Evolutionary conservation across 2,113 vertebrate genomes (phyloP), one percentile per base, ranked within the genome.

Genomic region (Electrona antarctica): DNA sequence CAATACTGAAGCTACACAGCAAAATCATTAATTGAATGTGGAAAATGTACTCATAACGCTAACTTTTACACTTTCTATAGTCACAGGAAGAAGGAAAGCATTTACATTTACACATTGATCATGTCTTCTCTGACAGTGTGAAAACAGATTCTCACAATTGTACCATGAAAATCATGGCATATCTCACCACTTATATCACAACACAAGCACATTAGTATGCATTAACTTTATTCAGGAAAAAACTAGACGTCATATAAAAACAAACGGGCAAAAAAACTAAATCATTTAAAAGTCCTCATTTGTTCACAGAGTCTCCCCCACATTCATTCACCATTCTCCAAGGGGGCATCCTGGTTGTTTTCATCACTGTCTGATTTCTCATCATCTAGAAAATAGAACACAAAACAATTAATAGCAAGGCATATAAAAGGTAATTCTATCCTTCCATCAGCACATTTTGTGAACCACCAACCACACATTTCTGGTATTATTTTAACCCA

Each of bases 281-380:
- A 0, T 12, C 12, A 67, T 66, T 52, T n/a, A 78, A 74, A 80
- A 83, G 10, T 15, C 3, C 60, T 41, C 0, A 49, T 51, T 45
- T 2, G n/a, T n/a, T 50, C 28, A 28, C 8, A 41, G 11, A 13
- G 29, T 45, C 8, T 0, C 7, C 4, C 1, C 3, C 1, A 6
- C 2, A 78, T 86, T 89, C 93, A 96, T 75, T 94, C 86, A 12
- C 94, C 91, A 10, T 91, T 87, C 77, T 95, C 95, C 85, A 94
- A 91, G 10, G 91, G 90, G 74, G 92, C 92, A 83, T 93, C 96
- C 78, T 96, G 96, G 83, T 82, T 91, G 82, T 96, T 81, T 63
- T 90, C 97, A 12, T 98, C 96, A 54, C 88, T 95, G 73, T 99
- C 97, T 13, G 94, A 93, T 63, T 99, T 99, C 82, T 99, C 98